A percentile compares a stretch with the other conserved stretches of the same genome.
Evolutionary conservation across 2,113 vertebrate genomes (phyloP).

Genomic region (Perca fluviatilis): DNA sequence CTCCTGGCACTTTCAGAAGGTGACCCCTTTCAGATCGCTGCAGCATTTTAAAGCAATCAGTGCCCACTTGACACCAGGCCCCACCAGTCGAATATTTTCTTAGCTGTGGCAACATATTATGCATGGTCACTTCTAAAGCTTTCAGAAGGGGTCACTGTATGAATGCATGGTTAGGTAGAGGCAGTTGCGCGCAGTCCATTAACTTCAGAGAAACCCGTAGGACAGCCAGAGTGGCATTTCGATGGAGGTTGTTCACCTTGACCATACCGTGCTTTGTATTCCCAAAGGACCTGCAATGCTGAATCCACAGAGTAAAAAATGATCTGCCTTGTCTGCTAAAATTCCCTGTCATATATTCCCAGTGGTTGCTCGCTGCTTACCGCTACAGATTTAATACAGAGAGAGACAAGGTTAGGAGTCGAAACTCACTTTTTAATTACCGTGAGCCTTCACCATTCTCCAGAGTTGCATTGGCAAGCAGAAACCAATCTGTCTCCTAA

Average conservation of each 20-base stretch:
- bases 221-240: conserved; percentile 25
- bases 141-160: conserved; percentile 25
- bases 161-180: conserved; percentile 23
- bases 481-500: conserved; percentile 30
- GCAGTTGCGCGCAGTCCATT: conserved; percentile 46
- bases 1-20: conserved; percentile 4
- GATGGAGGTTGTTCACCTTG: conserved; percentile 61
- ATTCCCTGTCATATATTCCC: conserved; percentile 57
- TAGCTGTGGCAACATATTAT: conserved; percentile 10
- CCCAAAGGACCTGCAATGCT: conserved; percentile 36
- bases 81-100: neutral
- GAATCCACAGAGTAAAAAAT: conserved; percentile 52
- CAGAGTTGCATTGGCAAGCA: conserved; percentile 51
- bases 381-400: conserved; percentile 51
- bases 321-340: conserved; percentile 46
- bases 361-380: conserved; percentile 43
- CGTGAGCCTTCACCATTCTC: conserved; percentile 1
- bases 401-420: conserved; percentile 51
- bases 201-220: conserved; percentile 23
- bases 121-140: neutral
- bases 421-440: conserved; percentile 61
- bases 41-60: conserved; percentile 24
- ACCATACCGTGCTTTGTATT: neutral
- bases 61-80: conserved; percentile 2
- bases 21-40: conserved; percentile 19